Evolutionary conservation across 2,888 invertebrate genomes (phyloP), one percentile per base, ranked within the genome.

Genomic region (Volucella inanis): DNA sequence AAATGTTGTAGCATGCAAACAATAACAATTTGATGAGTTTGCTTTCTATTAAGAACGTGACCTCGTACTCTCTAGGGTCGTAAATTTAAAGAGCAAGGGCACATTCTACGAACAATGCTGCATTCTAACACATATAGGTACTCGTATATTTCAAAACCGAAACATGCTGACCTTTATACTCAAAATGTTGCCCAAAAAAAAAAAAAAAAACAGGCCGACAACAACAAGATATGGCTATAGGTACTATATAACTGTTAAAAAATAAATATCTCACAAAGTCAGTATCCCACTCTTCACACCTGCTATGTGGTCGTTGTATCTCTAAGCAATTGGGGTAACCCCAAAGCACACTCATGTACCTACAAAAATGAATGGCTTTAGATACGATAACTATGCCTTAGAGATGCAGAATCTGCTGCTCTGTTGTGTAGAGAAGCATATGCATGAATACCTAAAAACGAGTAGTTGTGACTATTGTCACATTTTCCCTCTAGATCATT

Each of bases 21-120:
- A 50, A 64, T 12, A 61, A 8, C 43, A 43, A 43, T 45, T 31
- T 15, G 39, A 18, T 65, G 50, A 39, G 22, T 52, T 31, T 67
- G 18, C n/a, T 22, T 43, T 65, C 22, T 41, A 3, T 31, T 47
- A 74, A 55, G 15, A 74, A 55, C 74, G 64, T 74, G 62, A 62
- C 74, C 74, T 74, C 74, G 64, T 54, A 74, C 64, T 55, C 47
- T 64, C 54, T 64, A 45, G 31, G 52, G 62, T 54, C 62, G 31
- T 22, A 49, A 38, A 39, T 15, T 18, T 31, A 8, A 74, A 62
- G 52, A 72, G 54, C 62, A 72, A 72, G 62, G 54, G 52, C 72
- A 72, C 15, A 45, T 18, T 62, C 45, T 8, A 38, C 38, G 14
- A 59, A 70, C 41, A 70, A 70, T 70, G 49, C 22, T 70, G 47